Evolutionary conservation across 1,140 invertebrate genomes (phyloP).

Genomic region (Drosophila simulans): DNA sequence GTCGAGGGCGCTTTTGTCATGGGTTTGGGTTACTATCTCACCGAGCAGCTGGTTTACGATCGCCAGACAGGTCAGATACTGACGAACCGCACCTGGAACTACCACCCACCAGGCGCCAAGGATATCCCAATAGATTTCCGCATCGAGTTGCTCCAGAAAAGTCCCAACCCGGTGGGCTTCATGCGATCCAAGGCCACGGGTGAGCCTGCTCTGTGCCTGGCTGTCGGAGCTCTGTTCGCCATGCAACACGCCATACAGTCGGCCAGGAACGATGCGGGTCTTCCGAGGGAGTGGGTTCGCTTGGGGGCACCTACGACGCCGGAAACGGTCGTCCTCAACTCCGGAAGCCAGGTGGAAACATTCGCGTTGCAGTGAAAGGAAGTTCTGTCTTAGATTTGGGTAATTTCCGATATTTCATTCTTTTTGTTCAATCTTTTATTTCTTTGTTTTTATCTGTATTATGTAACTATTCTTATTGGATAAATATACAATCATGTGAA

Average conservation of each 20-base stretch:
- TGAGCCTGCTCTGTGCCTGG: constrained; percentile 91
- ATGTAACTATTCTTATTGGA: not conserved
- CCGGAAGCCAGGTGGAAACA: constrained; percentile 48
- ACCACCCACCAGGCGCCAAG: constrained; percentile 91
- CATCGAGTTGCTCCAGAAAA: constrained; percentile 90
- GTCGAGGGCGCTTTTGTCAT: constrained; percentile 91
- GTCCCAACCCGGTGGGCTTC: constrained; percentile 89
- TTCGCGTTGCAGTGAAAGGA: not conserved
- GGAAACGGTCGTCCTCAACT: constrained; percentile 80
- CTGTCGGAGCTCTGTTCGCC: constrained; percentile 88
- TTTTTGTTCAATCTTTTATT: too few relatives aligned
- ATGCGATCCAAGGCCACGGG: constrained; percentile 92
- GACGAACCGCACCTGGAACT: constrained; percentile 92
- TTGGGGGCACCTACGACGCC: constrained; percentile 85
- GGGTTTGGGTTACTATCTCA: constrained; percentile 92
- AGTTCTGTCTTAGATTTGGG: not conserved
- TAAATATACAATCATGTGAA: not conserved
- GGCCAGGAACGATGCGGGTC: constrained; percentile 87
- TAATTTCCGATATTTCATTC: too few relatives aligned
- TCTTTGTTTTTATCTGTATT: too few relatives aligned
- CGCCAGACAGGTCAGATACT: constrained; percentile 88
- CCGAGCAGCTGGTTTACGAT: constrained; percentile 89
- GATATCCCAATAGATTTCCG: constrained; percentile 94
- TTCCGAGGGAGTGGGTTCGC: constrained; percentile 85
- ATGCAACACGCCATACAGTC: constrained; percentile 89